Evolutionary conservation across 2,888 invertebrate genomes (phyloP), one percentile per base, ranked within the genome.

Genomic region (Drosophila emarginata): DNA sequence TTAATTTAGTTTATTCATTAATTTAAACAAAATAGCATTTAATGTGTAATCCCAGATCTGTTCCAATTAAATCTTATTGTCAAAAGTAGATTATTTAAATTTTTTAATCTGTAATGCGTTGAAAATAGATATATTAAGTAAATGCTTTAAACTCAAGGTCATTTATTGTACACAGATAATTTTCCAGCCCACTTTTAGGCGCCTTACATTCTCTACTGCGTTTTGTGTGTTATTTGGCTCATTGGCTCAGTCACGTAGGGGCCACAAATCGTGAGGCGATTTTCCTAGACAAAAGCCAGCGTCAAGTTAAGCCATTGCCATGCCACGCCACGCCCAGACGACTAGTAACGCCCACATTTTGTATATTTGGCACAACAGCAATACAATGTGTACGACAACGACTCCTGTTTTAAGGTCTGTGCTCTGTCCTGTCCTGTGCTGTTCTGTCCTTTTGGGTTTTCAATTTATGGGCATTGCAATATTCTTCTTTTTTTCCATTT

Each of bases 391-490:
- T 21, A 7, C 68, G 79, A 63, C 76, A 70, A 67, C 77, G 66
- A 50, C 67, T 79, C 72, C 64, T 45, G 45, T 45, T 45, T 21
- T 21, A 45, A 21, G 45, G 18, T 45, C 18, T 45, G 39, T 39
- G 39, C 14, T 45, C 11, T 21, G 18, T 45, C 18, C 45, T 45
- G 45, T 18, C 45, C 68, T 32, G 32, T 32, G 7, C 32, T 9
- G 9, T 9, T 59, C 54, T 59, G 72, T 72, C 78, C 78, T 72
- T 81, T 78, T 68, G 75, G 69, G 57, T 37, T 53, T 67, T 83
- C 72, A 87, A 84, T 84, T 87, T 87, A 84, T 87, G 87, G 83
- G 77, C 77, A 78, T 76, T 82, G 87, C 84, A 87, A 87, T 84
- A 84, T 84, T 54, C 45, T 11, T 45, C 45, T 21, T 45, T 45